Evolutionary conservation across 2,888 invertebrate species (phyloP).

Genomic region (Stomorhina lunata): DNA sequence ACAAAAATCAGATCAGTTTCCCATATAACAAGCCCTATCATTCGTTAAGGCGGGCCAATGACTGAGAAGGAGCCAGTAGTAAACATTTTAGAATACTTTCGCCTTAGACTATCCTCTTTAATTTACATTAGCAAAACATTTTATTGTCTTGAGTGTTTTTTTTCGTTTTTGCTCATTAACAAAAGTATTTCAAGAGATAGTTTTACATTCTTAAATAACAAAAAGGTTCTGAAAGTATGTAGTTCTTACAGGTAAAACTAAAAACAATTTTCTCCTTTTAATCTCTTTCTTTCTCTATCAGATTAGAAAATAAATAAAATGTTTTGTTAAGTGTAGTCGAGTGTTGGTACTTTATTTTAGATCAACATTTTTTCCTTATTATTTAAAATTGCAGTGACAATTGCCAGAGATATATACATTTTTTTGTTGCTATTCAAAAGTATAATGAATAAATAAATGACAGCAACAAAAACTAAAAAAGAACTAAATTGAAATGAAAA

Average conservation of each 20-base stretch:
- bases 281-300: background rate
- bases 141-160: background rate
- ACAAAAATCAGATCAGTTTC: no score
- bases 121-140: background rate
- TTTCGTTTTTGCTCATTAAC: slow-evolving; percentile 18
- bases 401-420: slow-evolving; percentile 51
- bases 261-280: background rate
- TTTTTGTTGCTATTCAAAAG: slow-evolving; percentile 20
- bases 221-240: slow-evolving; percentile 23
- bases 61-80: no score
- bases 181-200: background rate
- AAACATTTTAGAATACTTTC: background rate
- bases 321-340: slow-evolving; percentile 2
- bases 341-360: slow-evolving; percentile 13
- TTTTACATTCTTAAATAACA: background rate
- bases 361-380: slow-evolving; percentile 1
- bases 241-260: slow-evolving; percentile 12
- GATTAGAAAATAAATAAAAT: slow-evolving; percentile 26
- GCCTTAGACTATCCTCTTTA: slow-evolving; percentile 1
- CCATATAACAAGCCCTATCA: no score
- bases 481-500: slow-evolving; percentile 19
- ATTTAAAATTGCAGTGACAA: slow-evolving; percentile 46
- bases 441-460: slow-evolving; percentile 11
- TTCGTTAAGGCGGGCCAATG: no score
- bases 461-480: background rate